A percentile compares a stretch with the other conserved stretches of the same genome.
phyloP scores from a whole-genome alignment of 1,140 invertebrate species.

The Anastatus disparis region DNA sequence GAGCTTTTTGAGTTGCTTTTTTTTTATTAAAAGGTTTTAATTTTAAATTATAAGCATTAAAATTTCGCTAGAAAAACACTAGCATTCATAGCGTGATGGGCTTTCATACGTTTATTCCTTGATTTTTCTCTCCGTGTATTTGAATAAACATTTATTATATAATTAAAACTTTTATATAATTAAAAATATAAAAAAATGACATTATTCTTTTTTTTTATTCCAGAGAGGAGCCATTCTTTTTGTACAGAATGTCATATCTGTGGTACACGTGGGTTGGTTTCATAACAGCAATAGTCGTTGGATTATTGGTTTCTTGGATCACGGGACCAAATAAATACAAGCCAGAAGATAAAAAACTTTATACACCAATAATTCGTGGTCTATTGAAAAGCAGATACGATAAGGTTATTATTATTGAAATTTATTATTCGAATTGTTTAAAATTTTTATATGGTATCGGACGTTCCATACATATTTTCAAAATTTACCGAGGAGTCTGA shows the following conservation, averaged over 20 bases:
- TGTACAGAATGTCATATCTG: constrained; percentile 75
- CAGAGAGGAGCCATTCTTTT: constrained; percentile 67
- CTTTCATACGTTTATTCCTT: too few species aligned
- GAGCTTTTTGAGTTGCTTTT: too few species aligned
- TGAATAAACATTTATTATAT: too few species aligned
- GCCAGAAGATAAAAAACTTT: constrained; percentile 55
- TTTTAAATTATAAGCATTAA: too few species aligned
- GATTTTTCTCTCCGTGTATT: too few species aligned
- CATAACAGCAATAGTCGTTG: constrained; percentile 74
- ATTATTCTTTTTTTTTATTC: constrained; percentile 42
- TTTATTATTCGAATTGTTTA: not conserved
- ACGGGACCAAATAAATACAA: constrained; percentile 68
- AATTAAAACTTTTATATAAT: too few species aligned
- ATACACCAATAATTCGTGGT: constrained; percentile 57
- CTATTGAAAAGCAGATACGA: constrained; percentile 38
- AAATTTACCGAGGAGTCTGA: too few species aligned
- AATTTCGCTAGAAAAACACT: too few species aligned
- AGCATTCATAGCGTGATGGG: too few species aligned
- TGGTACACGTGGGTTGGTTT: constrained; percentile 78
- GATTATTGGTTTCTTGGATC: constrained; percentile 75
- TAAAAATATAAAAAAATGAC: too few species aligned
- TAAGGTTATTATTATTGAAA: constrained; percentile 10
- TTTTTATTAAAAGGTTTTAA: too few species aligned
- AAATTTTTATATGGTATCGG: not conserved
- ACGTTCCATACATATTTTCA: too few species aligned